phyloP scores from a whole-genome alignment of 1,140 invertebrate species.

The Dendroctonus ponderosae region DNA sequence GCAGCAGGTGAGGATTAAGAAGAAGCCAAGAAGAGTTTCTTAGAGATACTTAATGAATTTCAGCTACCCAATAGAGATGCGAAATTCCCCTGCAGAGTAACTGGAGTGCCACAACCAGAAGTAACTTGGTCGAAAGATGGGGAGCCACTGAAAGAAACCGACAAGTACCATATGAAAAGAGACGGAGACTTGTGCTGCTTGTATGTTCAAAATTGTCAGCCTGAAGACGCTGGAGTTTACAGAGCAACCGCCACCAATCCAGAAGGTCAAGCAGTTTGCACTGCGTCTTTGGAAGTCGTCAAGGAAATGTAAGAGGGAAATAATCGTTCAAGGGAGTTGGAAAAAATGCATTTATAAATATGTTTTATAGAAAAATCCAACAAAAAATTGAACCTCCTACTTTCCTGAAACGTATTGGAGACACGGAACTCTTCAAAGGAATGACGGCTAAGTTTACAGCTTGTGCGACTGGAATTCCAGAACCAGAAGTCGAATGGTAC shows the following conservation, averaged over 20 bases:
- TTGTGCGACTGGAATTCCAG: conserved; percentile 79
- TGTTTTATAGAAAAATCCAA: conserved; percentile 60
- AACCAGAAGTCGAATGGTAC: conserved; percentile 84
- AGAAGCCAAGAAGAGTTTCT: not conserved
- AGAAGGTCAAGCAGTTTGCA: conserved; percentile 75
- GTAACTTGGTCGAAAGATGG: conserved; percentile 83
- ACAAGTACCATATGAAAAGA: conserved; percentile 75
- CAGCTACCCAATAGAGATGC: conserved; percentile 72
- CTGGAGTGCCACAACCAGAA: conserved; percentile 83
- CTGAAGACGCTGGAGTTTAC: conserved; percentile 71
- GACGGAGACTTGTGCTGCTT: conserved; percentile 78
- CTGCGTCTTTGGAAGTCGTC: conserved; percentile 71
- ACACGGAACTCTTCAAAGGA: conserved; percentile 81
- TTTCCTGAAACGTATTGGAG: conserved; percentile 86
- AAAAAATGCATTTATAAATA: not conserved
- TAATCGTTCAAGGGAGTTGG: not conserved
- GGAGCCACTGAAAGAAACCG: conserved; percentile 61
- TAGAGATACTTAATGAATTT: conserved; percentile 15
- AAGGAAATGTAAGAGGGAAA: conserved; percentile 72
- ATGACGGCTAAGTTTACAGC: conserved; percentile 91
- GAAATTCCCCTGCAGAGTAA: conserved; percentile 78
- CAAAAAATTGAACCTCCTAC: conserved; percentile 78
- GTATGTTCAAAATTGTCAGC: conserved; percentile 67
- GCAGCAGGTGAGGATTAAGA: conserved; percentile 65
- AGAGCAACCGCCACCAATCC: conserved; percentile 76